These are phyloP conservation scores for Neodiprion pinetum DNA, from an alignment of 1,140 invertebrate genomes.

Conservation along the genomic window DNA sequence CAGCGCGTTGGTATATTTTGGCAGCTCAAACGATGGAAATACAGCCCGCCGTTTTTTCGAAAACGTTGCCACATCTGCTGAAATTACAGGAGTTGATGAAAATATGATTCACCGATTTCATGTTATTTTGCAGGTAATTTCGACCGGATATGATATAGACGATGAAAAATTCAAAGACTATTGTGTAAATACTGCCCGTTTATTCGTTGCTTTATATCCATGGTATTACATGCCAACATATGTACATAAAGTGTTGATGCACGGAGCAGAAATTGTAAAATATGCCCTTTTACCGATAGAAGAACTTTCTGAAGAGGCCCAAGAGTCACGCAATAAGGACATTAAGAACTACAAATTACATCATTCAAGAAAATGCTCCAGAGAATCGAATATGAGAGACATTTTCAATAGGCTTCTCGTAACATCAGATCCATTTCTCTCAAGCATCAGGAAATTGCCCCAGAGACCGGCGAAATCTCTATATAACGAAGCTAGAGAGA, in stretches of 20 bases:
- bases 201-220: slow-evolving; percentile 22
- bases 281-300: slow-evolving; percentile 42
- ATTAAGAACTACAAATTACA: slow-evolving; percentile 15
- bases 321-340: slow-evolving; percentile 46
- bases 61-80: slow-evolving; percentile 37
- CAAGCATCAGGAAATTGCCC: too few species aligned
- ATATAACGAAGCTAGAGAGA: too few species aligned
- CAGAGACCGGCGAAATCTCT: too few species aligned
- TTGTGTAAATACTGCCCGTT: neutral
- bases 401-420: too few species aligned
- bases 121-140: slow-evolving; percentile 41
- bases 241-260: slow-evolving; percentile 36
- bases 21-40: slow-evolving; percentile 53
- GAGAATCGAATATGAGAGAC: too few species aligned
- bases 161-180: slow-evolving; percentile 24
- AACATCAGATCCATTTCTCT: too few species aligned
- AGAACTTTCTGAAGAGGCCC: slow-evolving; percentile 45
- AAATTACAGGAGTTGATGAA: slow-evolving; percentile 49
- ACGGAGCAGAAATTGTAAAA: slow-evolving; percentile 38
- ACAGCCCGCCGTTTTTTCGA: slow-evolving; percentile 48
- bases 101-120: slow-evolving; percentile 43
- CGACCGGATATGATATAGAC: slow-evolving; percentile 29
- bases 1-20: slow-evolving; percentile 20
- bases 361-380: slow-evolving; percentile 9
- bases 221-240: slow-evolving; percentile 30